Percentiles rank a stretch among this genome's conserved stretches.
These are phyloP conservation scores for Halcyon malimbica DNA, from an alignment of 2,113 vertebrate species.

Conservation along the genomic window DNA sequence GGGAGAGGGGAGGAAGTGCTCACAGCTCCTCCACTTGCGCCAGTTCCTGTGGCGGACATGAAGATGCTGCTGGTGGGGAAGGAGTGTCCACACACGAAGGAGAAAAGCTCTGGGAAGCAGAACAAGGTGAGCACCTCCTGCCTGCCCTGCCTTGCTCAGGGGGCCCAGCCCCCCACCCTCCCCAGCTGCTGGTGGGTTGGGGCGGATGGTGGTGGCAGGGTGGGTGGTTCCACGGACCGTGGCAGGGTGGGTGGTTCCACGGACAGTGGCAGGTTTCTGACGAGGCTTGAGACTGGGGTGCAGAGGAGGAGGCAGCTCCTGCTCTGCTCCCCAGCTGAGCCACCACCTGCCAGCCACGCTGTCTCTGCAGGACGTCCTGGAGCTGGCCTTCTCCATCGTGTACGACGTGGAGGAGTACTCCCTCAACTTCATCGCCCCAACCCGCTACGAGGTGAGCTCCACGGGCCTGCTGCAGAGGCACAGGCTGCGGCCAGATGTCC, in stretches of 20 bases:
- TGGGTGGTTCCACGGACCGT: not conserved
- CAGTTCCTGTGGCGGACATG: slow-evolving; percentile 93
- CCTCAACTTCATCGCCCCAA: slow-evolving; percentile 93
- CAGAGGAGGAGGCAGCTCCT: not conserved
- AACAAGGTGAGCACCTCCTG: slow-evolving; percentile 83
- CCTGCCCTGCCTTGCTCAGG: not conserved
- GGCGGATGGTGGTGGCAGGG: not conserved
- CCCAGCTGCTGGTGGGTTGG: not conserved
- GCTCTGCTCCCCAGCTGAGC: not conserved
- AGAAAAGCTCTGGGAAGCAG: slow-evolving; percentile 91
- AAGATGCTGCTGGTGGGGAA: slow-evolving; percentile 90
- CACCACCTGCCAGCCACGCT: not conserved
- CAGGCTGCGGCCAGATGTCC: not conserved
- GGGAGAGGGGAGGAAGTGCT: rapidly evolving
- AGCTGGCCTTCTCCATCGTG: slow-evolving; percentile 91
- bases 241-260: not conserved
- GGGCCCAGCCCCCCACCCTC: not conserved
- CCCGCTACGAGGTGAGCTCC: slow-evolving; percentile 87
- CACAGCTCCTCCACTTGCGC: not conserved
- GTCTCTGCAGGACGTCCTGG: slow-evolving; percentile 84
- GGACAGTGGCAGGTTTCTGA: not conserved
- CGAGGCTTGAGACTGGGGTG: not conserved
- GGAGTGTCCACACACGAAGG: slow-evolving; percentile 94
- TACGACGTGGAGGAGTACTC: slow-evolving; percentile 90
- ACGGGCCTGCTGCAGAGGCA: not conserved